Conservation (phyloP, 2,797 vertebrate genomes). For the Kryptolebias ocellatus region DNA sequence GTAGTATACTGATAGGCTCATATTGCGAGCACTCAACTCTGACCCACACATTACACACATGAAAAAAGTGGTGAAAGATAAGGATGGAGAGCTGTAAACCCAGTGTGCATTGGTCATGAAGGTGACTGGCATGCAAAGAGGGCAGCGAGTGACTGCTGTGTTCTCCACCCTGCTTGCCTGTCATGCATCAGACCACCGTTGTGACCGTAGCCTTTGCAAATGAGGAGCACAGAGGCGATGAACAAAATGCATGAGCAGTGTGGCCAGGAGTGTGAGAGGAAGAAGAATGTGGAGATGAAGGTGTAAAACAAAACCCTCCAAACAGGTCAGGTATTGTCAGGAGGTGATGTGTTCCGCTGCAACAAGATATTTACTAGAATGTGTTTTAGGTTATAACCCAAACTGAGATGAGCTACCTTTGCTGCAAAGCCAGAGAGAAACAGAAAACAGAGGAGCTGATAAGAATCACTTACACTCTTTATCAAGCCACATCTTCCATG, state of each 20-base stretch:
- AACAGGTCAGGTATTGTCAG: conserved; percentile 72
- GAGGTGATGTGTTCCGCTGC: conserved; percentile 37
- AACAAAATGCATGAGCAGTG: conserved; percentile 57
- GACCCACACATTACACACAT: conserved; percentile 41
- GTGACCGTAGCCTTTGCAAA: conserved; percentile 72
- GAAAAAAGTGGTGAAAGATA: conserved; percentile 8
- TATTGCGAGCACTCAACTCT: conserved; percentile 59
- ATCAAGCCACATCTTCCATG: conserved; percentile 33
- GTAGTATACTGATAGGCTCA: conserved; percentile 66
- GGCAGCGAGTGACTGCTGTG: conserved; percentile 49
- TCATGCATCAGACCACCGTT: conserved; percentile 51
- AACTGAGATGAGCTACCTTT: conserved; percentile 46
- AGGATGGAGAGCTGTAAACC: conserved; percentile 11
- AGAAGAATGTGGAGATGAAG: conserved; percentile 43
- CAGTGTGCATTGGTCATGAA: conserved; percentile 47
- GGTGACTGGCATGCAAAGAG: conserved; percentile 48
- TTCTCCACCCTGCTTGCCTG: conserved; percentile 49
- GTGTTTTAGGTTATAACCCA: conserved; percentile 49
- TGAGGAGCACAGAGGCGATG: conserved; percentile 56
- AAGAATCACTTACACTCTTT: conserved; percentile 67
- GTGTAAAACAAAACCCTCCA: conserved; percentile 29
- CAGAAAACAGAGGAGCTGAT: conserved; percentile 35
- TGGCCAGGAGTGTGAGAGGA: conserved; percentile 32
- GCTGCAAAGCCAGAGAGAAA: conserved; percentile 44
- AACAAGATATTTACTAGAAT: conserved; percentile 33